Conservation (phyloP, 2,113 vertebrate species). For the rat (Rattus norvegicus) region GRCr8 NC_086039.1:133940501-133941000, state of each 20-base stretch:
- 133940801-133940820: slow-evolving; percentile 37
- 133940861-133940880: not conserved
- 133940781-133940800: not conserved
- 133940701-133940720: slow-evolving; percentile 79
- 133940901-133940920: not conserved
- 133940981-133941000: not conserved
- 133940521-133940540: not conserved
- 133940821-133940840: not conserved
- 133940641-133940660: slow-evolving; percentile 75
- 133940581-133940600: not conserved
- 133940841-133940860: slow-evolving; percentile 56
- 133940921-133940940: not conserved
- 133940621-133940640: not conserved
- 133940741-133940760: slow-evolving; percentile 15
- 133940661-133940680: slow-evolving; percentile 62
- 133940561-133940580: not conserved
- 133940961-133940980: not conserved
- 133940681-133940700: slow-evolving; percentile 77
- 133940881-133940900: not conserved
- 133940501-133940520: slow-evolving; percentile 36
- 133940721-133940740: slow-evolving; percentile 63
- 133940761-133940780: not conserved
- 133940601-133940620: not conserved
- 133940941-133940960: no score
- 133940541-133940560: not conserved